Evolutionary conservation across 2,113 vertebrate genomes (phyloP).

Genomic region (Scatophagus argus): DNA sequence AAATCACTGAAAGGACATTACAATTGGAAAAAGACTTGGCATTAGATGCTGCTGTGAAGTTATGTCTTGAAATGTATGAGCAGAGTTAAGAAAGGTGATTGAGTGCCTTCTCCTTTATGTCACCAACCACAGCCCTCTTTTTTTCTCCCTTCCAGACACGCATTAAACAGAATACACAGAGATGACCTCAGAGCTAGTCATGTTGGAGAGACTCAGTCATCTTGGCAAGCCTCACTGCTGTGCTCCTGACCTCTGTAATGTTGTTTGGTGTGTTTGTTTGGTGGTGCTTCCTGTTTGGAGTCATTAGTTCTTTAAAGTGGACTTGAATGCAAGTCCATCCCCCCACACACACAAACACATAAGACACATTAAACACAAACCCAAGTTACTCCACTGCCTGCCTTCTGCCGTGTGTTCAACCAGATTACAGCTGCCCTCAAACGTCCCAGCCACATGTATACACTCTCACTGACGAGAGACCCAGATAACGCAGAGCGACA

Average conservation of each 20-base stretch:
- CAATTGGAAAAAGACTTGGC: not conserved
- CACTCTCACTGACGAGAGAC: constrained; percentile 61
- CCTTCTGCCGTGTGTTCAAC: constrained; percentile 42
- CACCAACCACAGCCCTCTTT: constrained; percentile 22
- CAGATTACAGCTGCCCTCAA: constrained; percentile 73
- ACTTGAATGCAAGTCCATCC: constrained; percentile 34
- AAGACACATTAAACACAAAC: too few species aligned
- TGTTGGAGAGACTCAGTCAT: constrained; percentile 53
- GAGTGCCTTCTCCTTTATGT: constrained; percentile 32
- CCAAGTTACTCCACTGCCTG: constrained; percentile 11
- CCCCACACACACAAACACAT: too few species aligned
- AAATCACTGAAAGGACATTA: not conserved
- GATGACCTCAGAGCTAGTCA: constrained; percentile 75
- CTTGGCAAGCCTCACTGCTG: constrained; percentile 39
- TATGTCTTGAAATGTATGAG: constrained; percentile 18
- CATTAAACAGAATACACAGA: constrained; percentile 27
- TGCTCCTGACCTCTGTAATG: constrained; percentile 14
- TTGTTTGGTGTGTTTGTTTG: constrained; percentile 46
- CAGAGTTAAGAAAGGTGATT: constrained; percentile 28
- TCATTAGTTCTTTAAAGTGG: constrained; percentile 42
- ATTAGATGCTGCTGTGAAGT: constrained; percentile 18
- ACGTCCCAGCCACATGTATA: constrained; percentile 56
- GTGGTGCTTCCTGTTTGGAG: constrained; percentile 56
- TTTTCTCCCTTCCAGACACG: constrained; percentile 4
- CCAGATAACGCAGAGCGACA: constrained; percentile 52